A percentile compares a stretch with the other conserved stretches of the same genome.
Evolutionary conservation across 2,888 invertebrate genomes (phyloP).

Genomic region (Charanyca ferruginea): DNA sequence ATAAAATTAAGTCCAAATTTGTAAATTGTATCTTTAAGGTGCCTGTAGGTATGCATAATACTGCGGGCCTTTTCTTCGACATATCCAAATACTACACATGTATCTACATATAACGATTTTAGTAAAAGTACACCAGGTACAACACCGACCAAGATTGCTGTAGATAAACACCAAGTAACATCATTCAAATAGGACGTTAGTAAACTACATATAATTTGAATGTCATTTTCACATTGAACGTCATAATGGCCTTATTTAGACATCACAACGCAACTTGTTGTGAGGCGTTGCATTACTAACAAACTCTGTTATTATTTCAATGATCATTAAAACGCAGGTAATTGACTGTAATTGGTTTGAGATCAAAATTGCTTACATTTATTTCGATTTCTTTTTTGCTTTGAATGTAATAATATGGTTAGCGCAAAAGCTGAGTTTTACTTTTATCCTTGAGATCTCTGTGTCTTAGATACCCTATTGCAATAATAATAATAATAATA

Average conservation of each 20-base stretch:
- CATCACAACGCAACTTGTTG: constrained; percentile 25
- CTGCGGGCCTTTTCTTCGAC: no score
- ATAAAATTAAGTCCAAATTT: no score
- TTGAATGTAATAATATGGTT: constrained; percentile 2
- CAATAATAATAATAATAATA: no score
- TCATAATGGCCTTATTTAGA: constrained; percentile 47
- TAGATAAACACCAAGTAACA: constrained; percentile 27
- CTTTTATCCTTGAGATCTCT: no score
- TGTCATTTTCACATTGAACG: constrained; percentile 57
- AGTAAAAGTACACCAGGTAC: no score
- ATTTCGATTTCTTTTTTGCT: constrained; percentile 10
- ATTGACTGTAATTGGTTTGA: constrained; percentile 27
- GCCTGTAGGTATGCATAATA: no score
- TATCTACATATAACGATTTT: no score
- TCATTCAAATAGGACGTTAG: constrained; percentile 42
- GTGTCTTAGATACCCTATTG: no score
- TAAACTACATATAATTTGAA: constrained; percentile 53
- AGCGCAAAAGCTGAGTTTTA: background rate
- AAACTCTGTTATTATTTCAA: constrained; percentile 51
- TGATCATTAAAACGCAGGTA: constrained; percentile 29
- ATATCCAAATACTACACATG: no score
- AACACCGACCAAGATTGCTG: constrained; percentile 27
- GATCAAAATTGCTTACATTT: constrained; percentile 18
- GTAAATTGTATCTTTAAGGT: no score
- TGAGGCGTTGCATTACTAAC: constrained; percentile 38